phyloP scores from a whole-genome alignment of 2,888 invertebrate genomes.

The Drosophila conformis region DNA sequence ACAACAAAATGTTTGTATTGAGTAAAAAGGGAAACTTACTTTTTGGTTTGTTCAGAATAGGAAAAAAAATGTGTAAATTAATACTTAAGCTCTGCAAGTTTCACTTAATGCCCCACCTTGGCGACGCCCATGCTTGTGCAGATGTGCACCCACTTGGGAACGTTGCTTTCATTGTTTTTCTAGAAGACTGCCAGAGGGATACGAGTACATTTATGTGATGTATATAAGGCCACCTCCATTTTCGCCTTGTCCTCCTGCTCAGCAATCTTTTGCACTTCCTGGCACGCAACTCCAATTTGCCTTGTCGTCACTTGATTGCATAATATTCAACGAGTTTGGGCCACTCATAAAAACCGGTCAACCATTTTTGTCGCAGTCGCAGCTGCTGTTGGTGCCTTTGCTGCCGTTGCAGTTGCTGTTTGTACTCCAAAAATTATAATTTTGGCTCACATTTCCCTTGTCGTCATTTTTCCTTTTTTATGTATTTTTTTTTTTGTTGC shows the following conservation, averaged over 20 bases:
- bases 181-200: neutral
- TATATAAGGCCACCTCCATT: conserved; percentile 29
- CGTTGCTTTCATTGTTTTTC: neutral
- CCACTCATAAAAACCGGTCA: conserved; percentile 58
- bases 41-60: neutral
- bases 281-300: conserved; percentile 76
- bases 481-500: neutral
- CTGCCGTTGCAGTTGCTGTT: conserved; percentile 33
- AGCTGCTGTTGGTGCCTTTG: conserved; percentile 37
- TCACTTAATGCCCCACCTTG: neutral
- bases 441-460: conserved; percentile 66
- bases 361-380: conserved; percentile 32
- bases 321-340: conserved; percentile 64
- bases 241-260: conserved; percentile 26
- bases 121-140: neutral
- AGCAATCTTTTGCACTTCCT: conserved; percentile 59
- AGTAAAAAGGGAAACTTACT: neutral
- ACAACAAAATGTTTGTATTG: neutral
- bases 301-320: conserved; percentile 78
- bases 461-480: conserved; percentile 18
- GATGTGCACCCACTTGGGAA: conserved; percentile 7
- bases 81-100: neutral
- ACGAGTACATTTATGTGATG: conserved; percentile 2
- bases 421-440: conserved; percentile 54
- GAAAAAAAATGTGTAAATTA: neutral